Base-by-base conservation (phyloP, 30 jellyfish, hydroid and myxozoan species). In the Hydra vulgaris region DNA sequence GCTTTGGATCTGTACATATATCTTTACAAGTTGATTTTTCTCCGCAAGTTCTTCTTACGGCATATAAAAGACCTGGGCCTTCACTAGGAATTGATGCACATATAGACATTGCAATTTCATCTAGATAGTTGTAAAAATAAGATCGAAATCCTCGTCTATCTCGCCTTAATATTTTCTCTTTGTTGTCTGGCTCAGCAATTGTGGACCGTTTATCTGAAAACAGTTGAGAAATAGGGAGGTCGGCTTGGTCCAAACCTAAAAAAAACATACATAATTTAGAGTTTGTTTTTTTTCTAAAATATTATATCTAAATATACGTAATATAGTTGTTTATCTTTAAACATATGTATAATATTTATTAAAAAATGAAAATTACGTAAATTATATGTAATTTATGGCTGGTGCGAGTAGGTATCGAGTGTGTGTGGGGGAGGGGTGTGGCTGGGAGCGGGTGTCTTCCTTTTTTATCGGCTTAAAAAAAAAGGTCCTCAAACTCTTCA, bases 31-130 rank as follows among this genome's bases (percentile, higher is more conserved):
- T 87, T 71, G 99, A 77, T 76, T 94, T 94, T 71, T 94, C 99
- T 19, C 99, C 99, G 70, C 99, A 94, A n/a, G 99, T 94, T 82
- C 99, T 73, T 27, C 99, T 84, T 0, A 94, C 99, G 61, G 99
- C 99, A 71, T 94, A 94, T 53, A 94, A 52, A 79, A 94, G 81
- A 0, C 99, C 99, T 71, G 99, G 99, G n/a, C 99, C 99, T 84
- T 94, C 99, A 54, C 99, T 87, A 73, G 99, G 99, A 22, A 94
- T 88, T 27, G 99, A 88, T 23, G 99, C 99, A 66, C 99, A 94
- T 20, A 94, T 94, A 12, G 99, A 88, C 99, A 94, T 94, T 52
- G 99, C 99, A 53, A 94, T 94, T 71, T 94, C 99, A 78, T 94
- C 99, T 26, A 94, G 87, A 26, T 94, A 94, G 82, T 94, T 94